Conservation (phyloP, 2,113 vertebrate species). For the Chaetops frenatus region DNA sequence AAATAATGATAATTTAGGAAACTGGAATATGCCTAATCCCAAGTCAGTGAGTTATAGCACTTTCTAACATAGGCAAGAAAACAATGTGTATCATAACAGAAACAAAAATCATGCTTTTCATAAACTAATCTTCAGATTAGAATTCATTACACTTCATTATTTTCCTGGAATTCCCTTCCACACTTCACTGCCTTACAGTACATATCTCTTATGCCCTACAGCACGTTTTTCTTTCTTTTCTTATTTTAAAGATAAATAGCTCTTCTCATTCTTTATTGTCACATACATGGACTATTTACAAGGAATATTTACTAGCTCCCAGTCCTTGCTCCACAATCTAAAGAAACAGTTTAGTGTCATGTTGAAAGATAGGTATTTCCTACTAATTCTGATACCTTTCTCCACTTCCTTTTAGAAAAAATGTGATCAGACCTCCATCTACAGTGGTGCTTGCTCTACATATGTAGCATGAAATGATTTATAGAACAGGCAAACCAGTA, state of each 20-base stretch:
- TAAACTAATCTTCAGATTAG: not conserved
- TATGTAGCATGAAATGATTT: not conserved
- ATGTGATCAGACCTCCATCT: not conserved
- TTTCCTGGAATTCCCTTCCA: not conserved
- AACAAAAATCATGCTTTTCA: not conserved
- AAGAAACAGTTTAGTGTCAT: not conserved
- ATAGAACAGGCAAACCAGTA: not conserved
- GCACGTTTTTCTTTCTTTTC: not conserved
- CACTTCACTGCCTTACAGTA: not conserved
- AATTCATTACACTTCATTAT: rapidly evolving
- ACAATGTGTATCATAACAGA: not conserved
- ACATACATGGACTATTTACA: not conserved
- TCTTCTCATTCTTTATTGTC: not conserved
- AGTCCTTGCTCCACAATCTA: not conserved
- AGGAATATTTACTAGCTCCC: not conserved
- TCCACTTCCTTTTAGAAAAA: not conserved
- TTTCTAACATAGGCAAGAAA: not conserved
- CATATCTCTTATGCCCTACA: not conserved
- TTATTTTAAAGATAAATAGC: not conserved
- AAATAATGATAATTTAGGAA: not conserved
- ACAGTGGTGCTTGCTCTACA: not conserved
- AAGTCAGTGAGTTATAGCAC: not conserved
- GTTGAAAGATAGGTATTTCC: not conserved
- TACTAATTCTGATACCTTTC: not conserved
- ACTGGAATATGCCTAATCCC: not conserved